Base-by-base conservation (phyloP, 2,113 vertebrate genomes). In the human region DNA sequence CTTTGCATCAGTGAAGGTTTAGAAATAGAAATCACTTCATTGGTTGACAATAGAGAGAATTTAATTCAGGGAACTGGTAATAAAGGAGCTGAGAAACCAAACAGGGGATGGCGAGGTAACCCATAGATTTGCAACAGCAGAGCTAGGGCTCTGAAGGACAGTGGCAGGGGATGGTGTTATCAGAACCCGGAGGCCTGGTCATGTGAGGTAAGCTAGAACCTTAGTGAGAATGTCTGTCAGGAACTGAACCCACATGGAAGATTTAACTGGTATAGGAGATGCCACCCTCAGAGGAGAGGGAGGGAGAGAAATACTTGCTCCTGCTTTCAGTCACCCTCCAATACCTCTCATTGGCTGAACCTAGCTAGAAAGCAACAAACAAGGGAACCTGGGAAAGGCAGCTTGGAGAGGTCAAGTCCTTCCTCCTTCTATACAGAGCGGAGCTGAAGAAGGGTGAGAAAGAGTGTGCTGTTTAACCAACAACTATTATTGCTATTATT, bases 401-500 rank as follows among this genome's bases (percentile, higher is more conserved):
- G 59, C 50, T 43, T 90, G 6, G 22, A 79, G 59, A 61, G 32
- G 8, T 59, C 57, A 85, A 45, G 4, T 5, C 32, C 3, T 57
- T 22, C 32, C 18, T 27, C 38, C 48, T 91, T 84, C 30, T 17
- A 57, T 80, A 86, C 2, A 91, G 32, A 80, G 68, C 18, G 59
- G 70, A 84, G 22, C 14, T 45, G 30, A 30, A 43, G 59, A 92
- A 50, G 25, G 27, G 83, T 88, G 64, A 90, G 35, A 73, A 83
- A 83, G 48, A 76, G 27, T 27, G 45, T 83, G 35, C 5, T 87
- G 27, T 86, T 93, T 95, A 93, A 85, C 90, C 45, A 85, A 70
- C 30, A 82, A 82, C 59, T 96, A 86, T 95, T 96, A 94, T 81
- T 97, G 50, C 94, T 94, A 72, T 95, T 86, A 86, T 57, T 93